Conservation (phyloP, 2,113 vertebrate genomes). For the Scolopax mira region DNA sequence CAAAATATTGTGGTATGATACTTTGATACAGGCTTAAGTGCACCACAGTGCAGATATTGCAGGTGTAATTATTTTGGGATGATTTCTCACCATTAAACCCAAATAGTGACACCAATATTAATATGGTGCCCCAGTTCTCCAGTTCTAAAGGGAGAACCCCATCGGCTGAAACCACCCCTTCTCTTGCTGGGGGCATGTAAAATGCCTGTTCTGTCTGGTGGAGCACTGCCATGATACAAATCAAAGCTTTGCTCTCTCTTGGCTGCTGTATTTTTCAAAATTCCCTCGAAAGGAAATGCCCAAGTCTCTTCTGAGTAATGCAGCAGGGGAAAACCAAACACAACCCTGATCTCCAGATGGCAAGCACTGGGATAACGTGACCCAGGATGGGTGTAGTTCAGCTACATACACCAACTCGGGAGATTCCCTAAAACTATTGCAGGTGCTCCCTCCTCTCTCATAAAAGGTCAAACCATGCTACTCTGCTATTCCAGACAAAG, state of each 20-base stretch:
- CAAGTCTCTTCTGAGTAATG: neutral
- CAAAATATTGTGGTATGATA: neutral
- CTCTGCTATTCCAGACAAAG: neutral
- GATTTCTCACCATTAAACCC: neutral
- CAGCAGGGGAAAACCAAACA: neutral
- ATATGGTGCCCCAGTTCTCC: neutral
- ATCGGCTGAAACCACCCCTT: neutral
- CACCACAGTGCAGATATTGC: neutral
- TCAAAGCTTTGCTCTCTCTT: neutral
- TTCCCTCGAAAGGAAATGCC: neutral
- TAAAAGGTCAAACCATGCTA: neutral
- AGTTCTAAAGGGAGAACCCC: neutral
- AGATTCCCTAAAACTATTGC: neutral
- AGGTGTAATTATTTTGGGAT: neutral
- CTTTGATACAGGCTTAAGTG: neutral
- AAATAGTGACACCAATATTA: neutral
- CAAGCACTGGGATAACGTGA: neutral
- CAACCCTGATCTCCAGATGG: neutral
- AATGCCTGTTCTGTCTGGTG: neutral
- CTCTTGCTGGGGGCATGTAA: neutral
- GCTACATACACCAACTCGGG: neutral
- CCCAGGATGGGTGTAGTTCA: neutral
- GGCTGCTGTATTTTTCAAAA: neutral
- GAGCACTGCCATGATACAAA: neutral
- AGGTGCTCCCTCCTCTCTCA: neutral